Conservation (phyloP, 1,140 invertebrate genomes). For the Neomicropteryx cornuta region DNA sequence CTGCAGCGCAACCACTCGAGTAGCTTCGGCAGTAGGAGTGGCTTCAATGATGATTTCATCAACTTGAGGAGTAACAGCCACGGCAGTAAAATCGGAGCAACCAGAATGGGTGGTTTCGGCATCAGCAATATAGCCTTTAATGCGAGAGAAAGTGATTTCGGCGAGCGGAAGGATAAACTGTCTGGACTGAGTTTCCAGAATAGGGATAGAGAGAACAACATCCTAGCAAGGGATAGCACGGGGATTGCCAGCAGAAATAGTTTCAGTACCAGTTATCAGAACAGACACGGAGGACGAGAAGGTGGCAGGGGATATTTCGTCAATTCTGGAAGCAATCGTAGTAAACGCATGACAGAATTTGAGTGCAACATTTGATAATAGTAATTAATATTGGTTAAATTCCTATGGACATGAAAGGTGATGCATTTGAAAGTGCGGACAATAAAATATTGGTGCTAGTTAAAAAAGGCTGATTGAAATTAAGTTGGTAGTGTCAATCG, state of each 20-base stretch:
- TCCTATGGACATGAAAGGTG: too few species aligned
- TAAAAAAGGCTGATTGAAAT: too few species aligned
- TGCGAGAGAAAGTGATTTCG: slow-evolving; percentile 21
- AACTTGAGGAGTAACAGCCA: too few species aligned
- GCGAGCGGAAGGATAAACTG: not conserved
- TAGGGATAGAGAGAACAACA: not conserved
- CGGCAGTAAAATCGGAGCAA: slow-evolving; percentile 29
- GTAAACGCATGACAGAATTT: slow-evolving; percentile 45
- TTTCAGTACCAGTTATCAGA: slow-evolving; percentile 31
- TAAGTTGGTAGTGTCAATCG: too few species aligned
- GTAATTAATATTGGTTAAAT: not conserved
- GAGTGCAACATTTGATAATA: slow-evolving; percentile 44
- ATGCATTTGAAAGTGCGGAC: too few species aligned
- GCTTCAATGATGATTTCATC: too few species aligned
- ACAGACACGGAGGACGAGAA: slow-evolving; percentile 22
- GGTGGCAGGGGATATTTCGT: too few species aligned
- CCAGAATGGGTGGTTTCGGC: slow-evolving; percentile 31
- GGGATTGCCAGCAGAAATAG: slow-evolving; percentile 35
- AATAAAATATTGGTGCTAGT: too few species aligned
- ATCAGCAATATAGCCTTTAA: slow-evolving; percentile 29
- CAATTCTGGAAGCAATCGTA: slow-evolving; percentile 30
- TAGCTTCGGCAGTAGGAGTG: slow-evolving; percentile 6
- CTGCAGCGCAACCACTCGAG: slow-evolving; percentile 8
- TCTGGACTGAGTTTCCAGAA: not conserved
- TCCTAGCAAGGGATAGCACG: slow-evolving; percentile 27